phyloP scores from a whole-genome alignment of 2,888 invertebrate species.

The Amblyteles armatorius region DNA sequence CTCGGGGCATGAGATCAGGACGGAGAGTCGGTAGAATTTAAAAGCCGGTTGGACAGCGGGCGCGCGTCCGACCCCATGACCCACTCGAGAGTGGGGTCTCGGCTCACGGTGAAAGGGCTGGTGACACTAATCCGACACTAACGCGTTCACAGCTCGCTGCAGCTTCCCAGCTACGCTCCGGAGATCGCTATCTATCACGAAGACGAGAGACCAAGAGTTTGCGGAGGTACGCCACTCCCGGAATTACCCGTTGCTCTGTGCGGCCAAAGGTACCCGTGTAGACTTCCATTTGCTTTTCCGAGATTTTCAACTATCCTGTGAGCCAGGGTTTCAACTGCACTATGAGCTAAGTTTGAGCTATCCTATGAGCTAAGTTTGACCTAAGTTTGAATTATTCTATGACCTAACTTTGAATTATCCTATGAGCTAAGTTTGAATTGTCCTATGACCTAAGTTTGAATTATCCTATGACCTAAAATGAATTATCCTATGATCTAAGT shows the following conservation, averaged over 20 bases:
- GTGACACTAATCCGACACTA: conserved; percentile 81
- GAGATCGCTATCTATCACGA: conserved; percentile 62
- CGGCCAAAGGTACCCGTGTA: neutral
- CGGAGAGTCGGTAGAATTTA: conserved; percentile 61
- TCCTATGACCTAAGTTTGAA: too few species aligned
- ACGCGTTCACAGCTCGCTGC: conserved; percentile 63
- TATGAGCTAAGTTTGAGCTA: neutral
- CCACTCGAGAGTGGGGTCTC: conserved; percentile 69
- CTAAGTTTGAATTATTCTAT: too few species aligned
- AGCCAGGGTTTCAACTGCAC: neutral
- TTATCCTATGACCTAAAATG: too few species aligned
- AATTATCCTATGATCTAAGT: too few species aligned
- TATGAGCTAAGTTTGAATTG: too few species aligned
- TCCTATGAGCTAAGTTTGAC: too few species aligned
- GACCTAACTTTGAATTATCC: too few species aligned
- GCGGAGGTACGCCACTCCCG: conserved; percentile 5
- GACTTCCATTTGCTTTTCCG: neutral
- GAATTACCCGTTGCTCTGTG: conserved; percentile 4
- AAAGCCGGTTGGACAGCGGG: conserved; percentile 73
- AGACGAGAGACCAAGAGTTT: conserved; percentile 1
- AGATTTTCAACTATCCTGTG: neutral
- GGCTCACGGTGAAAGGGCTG: conserved; percentile 67
- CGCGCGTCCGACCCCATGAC: conserved; percentile 78
- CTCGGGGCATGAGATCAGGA: conserved; percentile 9
- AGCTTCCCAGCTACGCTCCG: conserved; percentile 39